Base-by-base conservation (phyloP, 2,797 vertebrate species). In the Remorina albescens region DNA sequence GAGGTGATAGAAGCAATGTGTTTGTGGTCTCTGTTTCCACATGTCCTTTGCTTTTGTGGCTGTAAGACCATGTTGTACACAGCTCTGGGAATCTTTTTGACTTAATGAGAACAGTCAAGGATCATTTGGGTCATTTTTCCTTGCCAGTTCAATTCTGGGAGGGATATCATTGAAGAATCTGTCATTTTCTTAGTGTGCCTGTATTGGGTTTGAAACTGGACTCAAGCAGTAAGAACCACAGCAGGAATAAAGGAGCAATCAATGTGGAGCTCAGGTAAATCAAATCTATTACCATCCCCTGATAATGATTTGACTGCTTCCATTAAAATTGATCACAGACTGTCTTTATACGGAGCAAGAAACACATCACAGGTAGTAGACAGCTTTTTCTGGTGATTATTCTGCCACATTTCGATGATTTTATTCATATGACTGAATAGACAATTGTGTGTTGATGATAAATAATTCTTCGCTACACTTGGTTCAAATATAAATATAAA, bases 251-350 rank as follows among this genome's bases (percentile, higher is more conserved):
- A 89, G 71, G 70, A 70, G 46, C 58, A 77, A 71, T 88, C 86
- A 86, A 95, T 95, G 94, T 95, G 95, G 95, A 88, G 86, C 81
- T 78, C 94, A 95, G 94, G 95, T 95, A 94, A 72, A 70, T 32
- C 25, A 2, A 71, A 53, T n/a, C 19, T 67, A 2, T 75, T 51
- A 36, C 18, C 46, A 47, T 81, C 32, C 49, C 2, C 71, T 80
- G 21, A 46, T 58, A 18, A 1, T 62, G 1, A 4, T 50, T 30
- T 56, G 13, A 74, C 42, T 63, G 16, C 18, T 47, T 69, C 21
- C 1, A 25, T 26, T 64, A 53, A 53, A 47, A 50, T 16, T 19
- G 1, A 49, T 25, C 10, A 13, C 47, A 12, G n/a, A 12, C 8
- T 54, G 50, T 67, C 59, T 65, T 23, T 63, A 16, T 19, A 8